Percentiles rank a stretch among this genome's conserved stretches.
Conservation (phyloP, 2,113 vertebrate species). For the Anseranas semipalmata region DNA sequence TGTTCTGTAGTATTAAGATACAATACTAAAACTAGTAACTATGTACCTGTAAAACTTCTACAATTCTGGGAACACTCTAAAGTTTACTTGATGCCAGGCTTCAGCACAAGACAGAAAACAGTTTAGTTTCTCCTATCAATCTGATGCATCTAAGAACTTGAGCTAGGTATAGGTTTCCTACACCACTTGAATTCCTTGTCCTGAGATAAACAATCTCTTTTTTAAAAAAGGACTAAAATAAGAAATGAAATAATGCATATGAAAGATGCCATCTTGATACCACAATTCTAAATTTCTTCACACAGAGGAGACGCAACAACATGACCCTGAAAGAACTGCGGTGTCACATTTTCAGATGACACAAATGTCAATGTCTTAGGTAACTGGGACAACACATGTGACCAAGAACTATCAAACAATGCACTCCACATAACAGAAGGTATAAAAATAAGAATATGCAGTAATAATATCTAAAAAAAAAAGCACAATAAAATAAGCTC, state of each 20-base stretch:
- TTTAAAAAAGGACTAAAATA: not conserved
- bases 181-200: not conserved
- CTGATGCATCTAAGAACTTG: not conserved
- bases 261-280: not conserved
- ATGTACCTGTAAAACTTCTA: not conserved
- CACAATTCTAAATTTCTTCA: not conserved
- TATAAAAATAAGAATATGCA: not conserved
- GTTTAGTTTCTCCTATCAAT: not conserved
- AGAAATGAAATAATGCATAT: not conserved
- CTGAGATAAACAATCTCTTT: not conserved
- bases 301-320: not conserved
- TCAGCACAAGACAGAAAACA: not conserved
- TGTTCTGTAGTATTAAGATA: not conserved
- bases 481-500: not conserved
- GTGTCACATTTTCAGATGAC: not conserved
- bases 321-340: not conserved
- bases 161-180: not conserved
- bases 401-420: not conserved
- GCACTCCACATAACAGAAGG: not conserved
- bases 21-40: not conserved
- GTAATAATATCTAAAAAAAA: not conserved
- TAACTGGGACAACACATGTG: not conserved
- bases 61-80: not conserved
- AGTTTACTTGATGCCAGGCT: not conserved
- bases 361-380: not conserved